A percentile compares a stretch with the other conserved stretches of the same genome.
Conservation (phyloP, 92 coral and sea anemone species). For the Plumapathes pennacea region DNA sequence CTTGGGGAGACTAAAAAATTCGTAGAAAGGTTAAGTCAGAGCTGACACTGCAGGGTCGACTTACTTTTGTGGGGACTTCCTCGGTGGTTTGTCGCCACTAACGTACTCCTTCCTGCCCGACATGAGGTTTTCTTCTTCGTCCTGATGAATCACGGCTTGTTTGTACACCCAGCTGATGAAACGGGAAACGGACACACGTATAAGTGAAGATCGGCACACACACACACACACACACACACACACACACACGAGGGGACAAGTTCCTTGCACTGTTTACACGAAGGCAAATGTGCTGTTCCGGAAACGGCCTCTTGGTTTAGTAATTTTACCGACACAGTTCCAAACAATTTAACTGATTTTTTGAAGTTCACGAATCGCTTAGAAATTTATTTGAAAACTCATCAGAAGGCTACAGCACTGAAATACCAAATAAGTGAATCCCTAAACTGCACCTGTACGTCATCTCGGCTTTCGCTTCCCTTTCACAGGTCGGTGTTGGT, state of each 20-base stretch:
- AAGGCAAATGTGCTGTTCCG: too few species aligned
- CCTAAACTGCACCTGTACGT: conserved; percentile 85
- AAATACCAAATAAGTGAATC: too few species aligned
- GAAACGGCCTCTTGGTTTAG: too few species aligned
- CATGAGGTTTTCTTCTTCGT: conserved; percentile 66
- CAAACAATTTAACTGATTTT: too few species aligned
- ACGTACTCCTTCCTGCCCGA: conserved; percentile 60
- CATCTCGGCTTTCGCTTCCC: conserved; percentile 65
- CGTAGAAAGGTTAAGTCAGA: background rate
- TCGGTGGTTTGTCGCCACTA: conserved; percentile 31
- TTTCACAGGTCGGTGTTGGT: conserved; percentile 62
- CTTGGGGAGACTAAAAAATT: too few species aligned
- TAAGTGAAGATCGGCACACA: too few species aligned
- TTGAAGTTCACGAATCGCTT: too few species aligned
- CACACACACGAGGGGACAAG: too few species aligned
- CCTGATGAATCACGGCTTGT: conserved; percentile 91
- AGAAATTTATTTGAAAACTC: background rate
- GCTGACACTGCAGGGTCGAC: too few species aligned
- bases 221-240: too few species aligned
- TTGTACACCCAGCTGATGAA: conserved; percentile 89
- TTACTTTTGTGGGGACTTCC: conserved; percentile 29
- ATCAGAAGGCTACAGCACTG: background rate
- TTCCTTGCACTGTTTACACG: too few species aligned
- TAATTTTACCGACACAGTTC: too few species aligned
- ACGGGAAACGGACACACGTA: background rate